Conservation (phyloP, 2,888 invertebrate genomes). For the Catocala fraxini region DNA sequence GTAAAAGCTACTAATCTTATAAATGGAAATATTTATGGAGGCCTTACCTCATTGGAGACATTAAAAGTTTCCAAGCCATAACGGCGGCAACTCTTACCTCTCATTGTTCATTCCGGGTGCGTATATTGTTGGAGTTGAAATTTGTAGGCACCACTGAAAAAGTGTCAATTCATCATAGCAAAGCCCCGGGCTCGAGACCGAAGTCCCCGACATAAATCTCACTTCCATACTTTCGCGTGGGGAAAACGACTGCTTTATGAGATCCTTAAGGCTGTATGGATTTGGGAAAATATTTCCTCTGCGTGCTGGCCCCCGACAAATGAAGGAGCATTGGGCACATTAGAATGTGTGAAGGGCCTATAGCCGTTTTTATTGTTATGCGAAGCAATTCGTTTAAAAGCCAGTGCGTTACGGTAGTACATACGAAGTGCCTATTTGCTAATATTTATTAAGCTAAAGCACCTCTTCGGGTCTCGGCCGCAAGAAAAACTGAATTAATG, state of each 20-base stretch:
- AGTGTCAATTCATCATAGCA: slow-evolving; percentile 87
- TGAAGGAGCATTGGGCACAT: slow-evolving; percentile 85
- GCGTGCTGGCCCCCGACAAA: slow-evolving; percentile 85
- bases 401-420: slow-evolving; percentile 80
- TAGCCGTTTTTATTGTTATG: slow-evolving; percentile 85
- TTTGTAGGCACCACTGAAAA: slow-evolving; percentile 85
- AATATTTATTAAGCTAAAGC: slow-evolving; percentile 80
- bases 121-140: slow-evolving; percentile 85
- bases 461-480: slow-evolving; percentile 62
- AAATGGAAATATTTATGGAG: slow-evolving; percentile 79
- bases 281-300: slow-evolving; percentile 87
- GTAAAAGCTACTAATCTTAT: slow-evolving; percentile 77
- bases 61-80: slow-evolving; percentile 83
- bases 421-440: slow-evolving; percentile 83
- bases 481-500: slow-evolving; percentile 67
- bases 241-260: slow-evolving; percentile 87
- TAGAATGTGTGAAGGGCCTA: slow-evolving; percentile 86
- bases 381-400: slow-evolving; percentile 87
- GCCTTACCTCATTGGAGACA: slow-evolving; percentile 83
- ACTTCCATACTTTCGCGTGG: slow-evolving; percentile 87
- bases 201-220: slow-evolving; percentile 86
- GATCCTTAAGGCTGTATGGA: slow-evolving; percentile 88
- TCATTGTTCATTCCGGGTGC: slow-evolving; percentile 85
- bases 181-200: slow-evolving; percentile 84
- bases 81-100: slow-evolving; percentile 76